phyloP scores from a whole-genome alignment of 2,888 invertebrate species.

The Pachymerium ferrugineum region DNA sequence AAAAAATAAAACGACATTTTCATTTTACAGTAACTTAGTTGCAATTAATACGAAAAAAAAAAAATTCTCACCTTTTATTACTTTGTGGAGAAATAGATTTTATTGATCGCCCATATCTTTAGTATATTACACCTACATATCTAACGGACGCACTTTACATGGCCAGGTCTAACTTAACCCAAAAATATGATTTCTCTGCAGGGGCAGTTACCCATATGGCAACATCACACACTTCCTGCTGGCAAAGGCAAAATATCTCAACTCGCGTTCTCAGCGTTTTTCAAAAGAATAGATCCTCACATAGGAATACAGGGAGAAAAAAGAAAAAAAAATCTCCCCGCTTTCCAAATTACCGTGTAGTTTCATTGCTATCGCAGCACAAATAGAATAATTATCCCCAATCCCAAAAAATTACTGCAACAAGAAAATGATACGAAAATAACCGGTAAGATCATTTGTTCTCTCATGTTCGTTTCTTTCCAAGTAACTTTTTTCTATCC shows the following conservation, averaged over 20 bases:
- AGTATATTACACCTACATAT: neutral
- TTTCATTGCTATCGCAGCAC: constrained; percentile 15
- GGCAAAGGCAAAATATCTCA: constrained; percentile 14
- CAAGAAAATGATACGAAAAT: constrained; percentile 1
- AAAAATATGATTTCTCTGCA: constrained; percentile 18
- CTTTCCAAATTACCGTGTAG: neutral
- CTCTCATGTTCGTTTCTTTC: no score
- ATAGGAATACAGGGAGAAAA: neutral
- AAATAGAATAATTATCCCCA: constrained; percentile 16
- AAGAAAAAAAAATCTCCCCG: neutral
- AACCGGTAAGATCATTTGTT: no score
- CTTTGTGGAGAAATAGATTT: neutral
- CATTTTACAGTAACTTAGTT: no score
- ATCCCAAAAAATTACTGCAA: neutral
- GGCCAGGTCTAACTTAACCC: neutral
- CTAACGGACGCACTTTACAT: neutral
- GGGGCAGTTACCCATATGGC: constrained; percentile 9
- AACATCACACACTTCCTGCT: constrained; percentile 11
- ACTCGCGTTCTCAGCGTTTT: neutral
- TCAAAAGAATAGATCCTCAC: neutral
- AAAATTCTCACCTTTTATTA: neutral
- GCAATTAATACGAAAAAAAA: neutral
- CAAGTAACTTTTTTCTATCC: neutral
- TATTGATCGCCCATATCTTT: neutral
- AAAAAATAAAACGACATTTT: no score